Evolutionary conservation across 1,140 invertebrate species (phyloP).

Genomic region (Drosophila santomea): DNA sequence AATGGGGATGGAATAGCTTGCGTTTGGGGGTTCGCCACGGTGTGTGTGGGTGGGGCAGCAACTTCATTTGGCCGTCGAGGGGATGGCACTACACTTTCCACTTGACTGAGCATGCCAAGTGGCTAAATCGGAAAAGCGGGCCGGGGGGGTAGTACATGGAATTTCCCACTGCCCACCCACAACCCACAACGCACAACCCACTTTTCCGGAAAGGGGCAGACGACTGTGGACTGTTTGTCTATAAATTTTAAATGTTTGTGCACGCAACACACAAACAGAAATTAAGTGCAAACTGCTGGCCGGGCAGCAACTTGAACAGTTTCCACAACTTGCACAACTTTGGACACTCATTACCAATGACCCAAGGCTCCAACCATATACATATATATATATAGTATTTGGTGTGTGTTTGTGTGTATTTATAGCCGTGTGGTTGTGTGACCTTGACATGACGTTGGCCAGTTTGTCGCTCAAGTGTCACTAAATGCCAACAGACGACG

Average conservation of each 20-base stretch:
- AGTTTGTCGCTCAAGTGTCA: slow-evolving; percentile 27
- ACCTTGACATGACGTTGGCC: slow-evolving; percentile 46
- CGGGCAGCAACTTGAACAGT: slow-evolving; percentile 43
- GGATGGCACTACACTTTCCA: slow-evolving; percentile 41
- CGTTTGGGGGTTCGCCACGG: not conserved
- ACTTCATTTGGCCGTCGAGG: slow-evolving; percentile 29
- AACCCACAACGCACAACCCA: no score
- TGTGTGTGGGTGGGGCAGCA: slow-evolving; percentile 1
- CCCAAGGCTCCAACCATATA: slow-evolving; percentile 14
- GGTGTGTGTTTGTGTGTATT: not conserved
- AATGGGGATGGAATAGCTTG: not conserved
- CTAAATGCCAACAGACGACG: slow-evolving; percentile 46
- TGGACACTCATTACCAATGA: slow-evolving; percentile 49
- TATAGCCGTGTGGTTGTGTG: slow-evolving; percentile 11
- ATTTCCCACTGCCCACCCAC: no score
- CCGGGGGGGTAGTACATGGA: not conserved
- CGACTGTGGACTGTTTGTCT: slow-evolving; percentile 29
- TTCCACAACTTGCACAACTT: slow-evolving; percentile 23
- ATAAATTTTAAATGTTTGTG: slow-evolving; percentile 57
- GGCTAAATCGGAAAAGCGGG: slow-evolving; percentile 31
- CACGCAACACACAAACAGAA: slow-evolving; percentile 49
- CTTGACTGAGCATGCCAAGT: slow-evolving; percentile 52
- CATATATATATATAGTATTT: not conserved
- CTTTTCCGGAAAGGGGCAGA: not conserved
- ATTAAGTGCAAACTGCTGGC: slow-evolving; percentile 48